Conservation (phyloP, 2,888 invertebrate genomes). For the Sphaerophoria rueppellii region DNA sequence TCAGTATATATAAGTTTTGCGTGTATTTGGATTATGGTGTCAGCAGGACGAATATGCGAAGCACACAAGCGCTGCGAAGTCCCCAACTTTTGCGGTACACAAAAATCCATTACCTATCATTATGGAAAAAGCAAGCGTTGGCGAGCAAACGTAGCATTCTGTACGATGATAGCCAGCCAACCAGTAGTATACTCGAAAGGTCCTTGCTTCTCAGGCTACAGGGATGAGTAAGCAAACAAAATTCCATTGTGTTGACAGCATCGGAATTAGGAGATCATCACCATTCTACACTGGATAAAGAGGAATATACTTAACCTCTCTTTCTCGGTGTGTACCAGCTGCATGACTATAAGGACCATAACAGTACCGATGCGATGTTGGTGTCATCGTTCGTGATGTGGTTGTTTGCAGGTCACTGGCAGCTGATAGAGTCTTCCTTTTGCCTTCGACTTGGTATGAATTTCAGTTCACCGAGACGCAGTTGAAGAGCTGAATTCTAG, state of each 20-base stretch:
- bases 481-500: slow-evolving; percentile 2
- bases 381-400: slow-evolving; percentile 22
- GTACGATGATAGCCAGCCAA: background rate
- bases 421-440: slow-evolving; percentile 27
- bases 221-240: slow-evolving; percentile 37
- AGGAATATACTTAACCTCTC: slow-evolving; percentile 12
- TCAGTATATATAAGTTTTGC: slow-evolving; percentile 22
- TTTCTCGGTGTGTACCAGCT: background rate
- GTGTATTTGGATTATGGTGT: slow-evolving; percentile 37
- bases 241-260: slow-evolving; percentile 48
- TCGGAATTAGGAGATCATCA: slow-evolving; percentile 38
- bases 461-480: background rate
- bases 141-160: background rate
- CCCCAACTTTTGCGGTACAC: slow-evolving; percentile 29
- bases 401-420: slow-evolving; percentile 42
- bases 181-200: background rate
- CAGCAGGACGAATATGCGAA: slow-evolving; percentile 27
- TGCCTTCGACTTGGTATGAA: background rate
- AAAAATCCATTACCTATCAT: slow-evolving; percentile 52
- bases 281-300: background rate
- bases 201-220: slow-evolving; percentile 11
- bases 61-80: slow-evolving; percentile 28
- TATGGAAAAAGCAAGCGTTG: slow-evolving; percentile 3
- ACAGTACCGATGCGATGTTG: background rate
- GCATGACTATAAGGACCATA: background rate